phyloP scores from a whole-genome alignment of 2,797 vertebrate genomes.

The Botia kubotai region DNA sequence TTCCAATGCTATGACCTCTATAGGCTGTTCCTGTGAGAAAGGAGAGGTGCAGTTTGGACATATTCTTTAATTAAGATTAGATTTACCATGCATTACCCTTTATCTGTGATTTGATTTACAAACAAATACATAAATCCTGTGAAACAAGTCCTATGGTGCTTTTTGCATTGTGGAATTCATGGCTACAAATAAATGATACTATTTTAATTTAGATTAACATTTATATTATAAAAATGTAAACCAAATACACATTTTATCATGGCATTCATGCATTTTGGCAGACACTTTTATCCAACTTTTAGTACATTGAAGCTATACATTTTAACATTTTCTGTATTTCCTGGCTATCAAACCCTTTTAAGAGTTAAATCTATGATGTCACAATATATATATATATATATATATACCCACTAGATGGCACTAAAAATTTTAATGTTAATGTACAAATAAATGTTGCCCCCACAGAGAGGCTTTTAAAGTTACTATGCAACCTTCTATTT shows the following conservation, averaged over 20 bases:
- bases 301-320: not conserved
- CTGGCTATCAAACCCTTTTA: no score
- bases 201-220: not conserved
- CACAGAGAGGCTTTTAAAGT: not conserved
- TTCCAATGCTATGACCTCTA: conserved; percentile 32
- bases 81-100: not conserved
- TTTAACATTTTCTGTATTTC: no score
- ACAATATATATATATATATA: not conserved
- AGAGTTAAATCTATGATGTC: no score
- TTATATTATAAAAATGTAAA: not conserved
- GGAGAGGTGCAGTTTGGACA: not conserved
- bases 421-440: no score
- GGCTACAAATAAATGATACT: no score
- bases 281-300: not conserved
- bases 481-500: no score
- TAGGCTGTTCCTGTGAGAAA: not conserved
- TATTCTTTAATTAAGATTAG: not conserved
- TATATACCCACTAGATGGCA: conserved; percentile 41
- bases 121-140: not conserved
- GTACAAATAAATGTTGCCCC: not conserved
- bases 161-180: not conserved
- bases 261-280: not conserved
- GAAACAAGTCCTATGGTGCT: not conserved
- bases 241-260: not conserved
- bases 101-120: not conserved